Base-by-base conservation (phyloP, 2,888 invertebrate species). In the Torymus auratus region DNA sequence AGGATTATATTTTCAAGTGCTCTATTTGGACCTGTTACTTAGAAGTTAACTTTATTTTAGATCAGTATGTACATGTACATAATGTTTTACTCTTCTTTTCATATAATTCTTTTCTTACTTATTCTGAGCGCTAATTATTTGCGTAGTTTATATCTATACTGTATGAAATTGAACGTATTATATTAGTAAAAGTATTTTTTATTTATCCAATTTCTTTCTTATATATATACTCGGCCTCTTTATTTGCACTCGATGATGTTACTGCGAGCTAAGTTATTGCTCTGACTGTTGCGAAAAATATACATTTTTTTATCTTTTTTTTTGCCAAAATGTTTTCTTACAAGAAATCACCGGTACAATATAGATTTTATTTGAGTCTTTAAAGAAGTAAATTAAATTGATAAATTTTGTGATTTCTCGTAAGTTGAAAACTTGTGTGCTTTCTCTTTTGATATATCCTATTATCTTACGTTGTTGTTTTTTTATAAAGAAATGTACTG, bases 211-310 rank as follows among this genome's bases (percentile, higher is more conserved):
- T 53, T 56, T 56, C 23, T 69, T 23, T 55, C 2, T 15, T 52
- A 15, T 74, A 17, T 52, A 15, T 74, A 17, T 75, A 64, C 58
- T 2, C 61, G 68, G 17, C 52, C 50, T 79, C 13, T 70, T 60
- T 60, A 20, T 67, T 72, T 72, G 71, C 62, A 67, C 76, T 76
- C 67, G 11, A 73, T 80, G 67, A 28, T 76, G 28, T 68, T 28
- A 71, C 58, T 67, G 70, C 61, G 41, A 67, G 70, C 50, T 68
- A 28, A 20, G 23, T 52, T 72, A 65, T 65, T 77, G 50, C 56
- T 77, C 61, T 79, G 20, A 55, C 56, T 70, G 41, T 74, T 74
- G 64, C 58, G 62, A 56, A 56, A 64, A 74, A 67, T 41, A n/a
- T 69, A 17, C n/a, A 68, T 67, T 4, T 72, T 56, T 50, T 55